A percentile compares a stretch with the other conserved stretches of the same genome.
phyloP scores from a whole-genome alignment of 2,888 invertebrate genomes.

The Arrhopalites spinosus region DNA sequence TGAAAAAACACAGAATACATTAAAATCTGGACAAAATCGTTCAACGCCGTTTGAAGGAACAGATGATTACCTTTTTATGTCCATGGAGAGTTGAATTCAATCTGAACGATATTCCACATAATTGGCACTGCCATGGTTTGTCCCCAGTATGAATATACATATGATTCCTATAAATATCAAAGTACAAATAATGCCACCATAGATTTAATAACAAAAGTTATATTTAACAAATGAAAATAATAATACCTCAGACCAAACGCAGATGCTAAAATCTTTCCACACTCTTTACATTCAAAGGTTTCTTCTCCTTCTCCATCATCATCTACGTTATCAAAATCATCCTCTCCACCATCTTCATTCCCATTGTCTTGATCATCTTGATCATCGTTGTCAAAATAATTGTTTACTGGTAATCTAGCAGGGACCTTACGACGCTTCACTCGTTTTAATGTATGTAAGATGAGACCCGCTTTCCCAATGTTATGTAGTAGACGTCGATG shows the following conservation, averaged over 20 bases:
- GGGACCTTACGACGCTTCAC: no score
- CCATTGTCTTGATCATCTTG: neutral
- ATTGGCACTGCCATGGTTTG: slow-evolving; percentile 23
- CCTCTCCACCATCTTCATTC: neutral
- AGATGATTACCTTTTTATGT: slow-evolving; percentile 25
- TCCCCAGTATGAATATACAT: slow-evolving; percentile 25
- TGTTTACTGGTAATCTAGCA: neutral
- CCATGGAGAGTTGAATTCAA: slow-evolving; percentile 15
- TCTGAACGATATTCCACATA: slow-evolving; percentile 15
- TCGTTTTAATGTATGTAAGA: slow-evolving; percentile 2
- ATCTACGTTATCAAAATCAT: neutral
- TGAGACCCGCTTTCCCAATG: slow-evolving; percentile 1
- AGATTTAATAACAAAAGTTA: no score
- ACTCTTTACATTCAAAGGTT: slow-evolving; percentile 17
- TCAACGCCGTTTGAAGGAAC: no score
- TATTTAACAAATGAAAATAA: no score
- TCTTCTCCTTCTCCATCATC: slow-evolving; percentile 1
- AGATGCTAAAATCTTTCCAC: slow-evolving; percentile 21
- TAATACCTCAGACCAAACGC: slow-evolving; percentile 23
- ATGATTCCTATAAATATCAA: no score
- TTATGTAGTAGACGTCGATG: slow-evolving; percentile 26
- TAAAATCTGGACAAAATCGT: no score
- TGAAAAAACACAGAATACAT: no score
- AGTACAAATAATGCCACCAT: no score
- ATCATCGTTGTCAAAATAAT: slow-evolving; percentile 11